phyloP scores from a whole-genome alignment of 2,888 invertebrate genomes.

The Ceratothoa steindachneri region DNA sequence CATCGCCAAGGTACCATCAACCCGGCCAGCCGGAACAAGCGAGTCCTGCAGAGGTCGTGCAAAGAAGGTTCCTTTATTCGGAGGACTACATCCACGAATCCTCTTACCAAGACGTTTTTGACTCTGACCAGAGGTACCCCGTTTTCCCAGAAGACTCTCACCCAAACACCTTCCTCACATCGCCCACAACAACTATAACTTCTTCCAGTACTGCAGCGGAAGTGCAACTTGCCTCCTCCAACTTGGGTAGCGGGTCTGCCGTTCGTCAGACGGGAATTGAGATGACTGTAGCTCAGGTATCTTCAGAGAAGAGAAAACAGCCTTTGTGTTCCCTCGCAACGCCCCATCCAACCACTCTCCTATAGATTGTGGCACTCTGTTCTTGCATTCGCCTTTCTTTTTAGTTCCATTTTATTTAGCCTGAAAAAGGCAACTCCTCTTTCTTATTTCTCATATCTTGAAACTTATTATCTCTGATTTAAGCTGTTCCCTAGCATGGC shows the following conservation, averaged over 20 bases:
- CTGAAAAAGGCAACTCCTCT: too few relatives aligned
- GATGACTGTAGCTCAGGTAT: constrained; percentile 2
- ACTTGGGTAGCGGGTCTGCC: not conserved
- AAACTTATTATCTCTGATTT: too few relatives aligned
- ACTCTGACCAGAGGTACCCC: not conserved
- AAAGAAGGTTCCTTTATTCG: not conserved
- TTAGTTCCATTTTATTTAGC: too few relatives aligned
- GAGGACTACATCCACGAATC: not conserved
- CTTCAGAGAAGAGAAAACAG: not conserved
- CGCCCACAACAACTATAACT: not conserved
- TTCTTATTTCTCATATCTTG: too few relatives aligned
- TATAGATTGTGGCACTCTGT: too few relatives aligned
- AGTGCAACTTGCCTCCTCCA: not conserved
- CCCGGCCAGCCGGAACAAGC: not conserved
- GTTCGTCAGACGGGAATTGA: not conserved
- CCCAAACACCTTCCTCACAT: not conserved
- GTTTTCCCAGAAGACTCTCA: not conserved
- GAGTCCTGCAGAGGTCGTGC: not conserved
- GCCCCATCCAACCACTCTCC: not conserved
- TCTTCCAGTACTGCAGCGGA: not conserved
- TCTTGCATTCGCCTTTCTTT: too few relatives aligned
- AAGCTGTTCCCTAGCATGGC: too few relatives aligned
- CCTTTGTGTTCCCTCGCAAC: not conserved
- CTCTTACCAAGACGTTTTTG: not conserved
- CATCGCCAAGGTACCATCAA: not conserved